phyloP scores from a whole-genome alignment of 2,113 vertebrate genomes.

The Anoura caudifer region DNA sequence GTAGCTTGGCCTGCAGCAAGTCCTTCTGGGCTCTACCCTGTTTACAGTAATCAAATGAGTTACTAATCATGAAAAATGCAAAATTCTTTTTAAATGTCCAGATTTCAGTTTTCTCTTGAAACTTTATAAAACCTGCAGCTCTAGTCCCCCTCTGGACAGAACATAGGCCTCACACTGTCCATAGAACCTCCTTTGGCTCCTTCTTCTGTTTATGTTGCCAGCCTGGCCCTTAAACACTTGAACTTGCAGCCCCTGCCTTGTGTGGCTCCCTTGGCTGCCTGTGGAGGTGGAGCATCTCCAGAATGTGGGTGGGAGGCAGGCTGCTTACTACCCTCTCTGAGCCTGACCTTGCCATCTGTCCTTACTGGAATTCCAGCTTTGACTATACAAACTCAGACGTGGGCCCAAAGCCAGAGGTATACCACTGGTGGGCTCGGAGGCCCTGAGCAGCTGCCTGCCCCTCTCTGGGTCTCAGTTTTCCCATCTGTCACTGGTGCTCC shows the following conservation, averaged over 20 bases:
- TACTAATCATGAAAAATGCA: neutral
- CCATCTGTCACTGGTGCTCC: neutral
- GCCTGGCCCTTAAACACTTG: neutral
- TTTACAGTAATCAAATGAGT: neutral
- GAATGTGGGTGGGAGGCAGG: neutral
- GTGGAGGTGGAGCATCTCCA: accelerated
- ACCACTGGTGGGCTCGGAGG: neutral
- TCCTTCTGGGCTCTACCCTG: neutral
- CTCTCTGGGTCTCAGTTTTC: neutral
- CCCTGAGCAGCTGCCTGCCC: neutral
- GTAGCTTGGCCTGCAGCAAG: neutral
- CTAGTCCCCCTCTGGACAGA: accelerated
- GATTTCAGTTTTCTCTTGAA: neutral
- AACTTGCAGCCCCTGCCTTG: neutral
- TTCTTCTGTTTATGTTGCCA: neutral
- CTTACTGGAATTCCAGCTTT: neutral
- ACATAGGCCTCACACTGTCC: accelerated
- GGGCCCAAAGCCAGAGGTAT: neutral
- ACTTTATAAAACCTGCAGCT: neutral
- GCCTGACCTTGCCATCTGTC: neutral
- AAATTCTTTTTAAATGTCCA: neutral
- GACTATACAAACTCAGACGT: neutral
- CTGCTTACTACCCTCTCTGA: neutral
- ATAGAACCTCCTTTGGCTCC: accelerated
- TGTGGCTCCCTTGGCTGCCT: neutral